Percentiles rank a stretch among this genome's conserved stretches.
Conservation (phyloP, 2,113 vertebrate genomes). For the Limanda limanda region DNA sequence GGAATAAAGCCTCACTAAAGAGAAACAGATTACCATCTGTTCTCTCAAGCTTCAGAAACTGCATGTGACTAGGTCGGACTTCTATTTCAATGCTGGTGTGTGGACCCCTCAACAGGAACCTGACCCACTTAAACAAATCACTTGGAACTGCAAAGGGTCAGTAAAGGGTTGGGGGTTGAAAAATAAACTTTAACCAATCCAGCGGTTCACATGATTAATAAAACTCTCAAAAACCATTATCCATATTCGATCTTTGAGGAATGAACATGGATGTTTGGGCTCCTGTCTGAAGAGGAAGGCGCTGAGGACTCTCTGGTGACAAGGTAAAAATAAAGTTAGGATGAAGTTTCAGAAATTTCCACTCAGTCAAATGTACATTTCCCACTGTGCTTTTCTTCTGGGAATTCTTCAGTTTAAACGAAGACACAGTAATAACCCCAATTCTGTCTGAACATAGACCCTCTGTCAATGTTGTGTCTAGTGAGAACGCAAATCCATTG, state of each 20-base stretch:
- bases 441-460: constrained; percentile 22
- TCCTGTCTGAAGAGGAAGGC: constrained; percentile 18
- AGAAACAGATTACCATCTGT: constrained; percentile 52
- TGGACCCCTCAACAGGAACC: neutral
- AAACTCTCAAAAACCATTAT: constrained; percentile 23
- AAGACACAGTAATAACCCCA: constrained; percentile 11
- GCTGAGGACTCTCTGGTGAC: constrained; percentile 15
- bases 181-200: constrained; percentile 15
- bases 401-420: neutral
- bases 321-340: constrained; percentile 22
- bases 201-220: neutral
- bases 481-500: constrained; percentile 16
- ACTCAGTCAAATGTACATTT: constrained; percentile 30
- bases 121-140: constrained; percentile 9
- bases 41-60: constrained; percentile 10
- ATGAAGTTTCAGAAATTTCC: constrained; percentile 43
- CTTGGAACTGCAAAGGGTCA: constrained; percentile 32
- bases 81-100: constrained; percentile 30
- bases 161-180: neutral
- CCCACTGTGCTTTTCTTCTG: constrained; percentile 8
- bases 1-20: constrained; percentile 30
- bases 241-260: neutral
- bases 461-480: constrained; percentile 11
- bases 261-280: constrained; percentile 18
- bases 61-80: constrained; percentile 11